Percentiles rank a stretch among this genome's conserved stretches.
Evolutionary conservation across 30 jellyfish, hydroid and myxozoan species (phyloP).

Genomic region (Haliclystus octoradiatus): DNA sequence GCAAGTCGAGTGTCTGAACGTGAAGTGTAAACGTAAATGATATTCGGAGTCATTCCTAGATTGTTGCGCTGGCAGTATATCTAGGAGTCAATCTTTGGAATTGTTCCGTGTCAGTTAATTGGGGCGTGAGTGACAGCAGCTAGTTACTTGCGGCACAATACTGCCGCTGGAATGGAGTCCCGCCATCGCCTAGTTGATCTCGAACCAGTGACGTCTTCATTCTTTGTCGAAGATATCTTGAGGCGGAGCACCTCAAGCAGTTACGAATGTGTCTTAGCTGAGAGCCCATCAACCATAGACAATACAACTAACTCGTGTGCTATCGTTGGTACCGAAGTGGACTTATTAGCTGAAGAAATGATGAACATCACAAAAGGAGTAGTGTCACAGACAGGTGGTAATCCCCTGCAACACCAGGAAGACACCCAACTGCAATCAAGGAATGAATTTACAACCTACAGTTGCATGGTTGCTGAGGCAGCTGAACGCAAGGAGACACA

Average conservation of each 20-base stretch:
- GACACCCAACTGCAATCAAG: background rate
- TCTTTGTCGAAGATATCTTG: constrained; percentile 78
- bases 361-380: background rate
- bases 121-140: no score
- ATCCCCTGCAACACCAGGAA: background rate
- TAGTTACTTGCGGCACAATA: no score
- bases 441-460: constrained; percentile 33
- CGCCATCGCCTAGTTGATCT: constrained; percentile 40
- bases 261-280: constrained; percentile 40
- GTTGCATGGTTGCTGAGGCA: constrained; percentile 95
- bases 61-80: no score
- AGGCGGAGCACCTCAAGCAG: constrained; percentile 45
- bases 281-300: constrained; percentile 21
- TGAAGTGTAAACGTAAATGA: no score
- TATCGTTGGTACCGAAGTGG: background rate
- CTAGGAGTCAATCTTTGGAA: no score
- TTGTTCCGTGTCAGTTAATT: no score
- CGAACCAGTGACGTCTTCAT: constrained; percentile 79
- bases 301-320: background rate
- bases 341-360: background rate
- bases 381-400: background rate
- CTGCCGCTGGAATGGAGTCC: no score
- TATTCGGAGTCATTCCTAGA: no score
- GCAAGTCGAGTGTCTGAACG: no score
- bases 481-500: constrained; percentile 86